Conservation (phyloP, 2,113 vertebrate species). For the Aythya baeri region DNA sequence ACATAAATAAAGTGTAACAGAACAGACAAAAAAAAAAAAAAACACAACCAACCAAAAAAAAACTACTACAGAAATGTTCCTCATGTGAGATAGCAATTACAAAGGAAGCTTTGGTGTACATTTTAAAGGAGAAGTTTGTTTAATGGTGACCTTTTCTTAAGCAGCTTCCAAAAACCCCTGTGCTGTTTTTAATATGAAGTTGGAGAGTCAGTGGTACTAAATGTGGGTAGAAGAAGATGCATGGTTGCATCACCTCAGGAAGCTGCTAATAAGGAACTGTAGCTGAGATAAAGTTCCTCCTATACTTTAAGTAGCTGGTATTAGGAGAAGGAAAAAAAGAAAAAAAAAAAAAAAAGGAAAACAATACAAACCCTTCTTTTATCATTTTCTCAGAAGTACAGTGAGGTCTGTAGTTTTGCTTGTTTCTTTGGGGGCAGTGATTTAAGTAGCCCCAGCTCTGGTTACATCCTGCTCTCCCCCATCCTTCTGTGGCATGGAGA, state of each 20-base stretch:
- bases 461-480: background rate
- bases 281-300: background rate
- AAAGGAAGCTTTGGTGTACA: background rate
- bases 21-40: background rate
- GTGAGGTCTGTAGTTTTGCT: background rate
- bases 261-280: background rate
- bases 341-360: background rate
- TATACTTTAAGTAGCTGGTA: background rate
- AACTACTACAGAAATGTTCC: background rate
- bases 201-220: fast-evolving
- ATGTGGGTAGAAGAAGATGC: too few relatives aligned
- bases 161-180: background rate
- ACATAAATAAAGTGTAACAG: background rate
- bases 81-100: background rate
- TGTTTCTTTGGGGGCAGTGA: background rate
- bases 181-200: background rate
- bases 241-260: background rate
- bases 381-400: background rate
- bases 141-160: background rate
- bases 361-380: background rate
- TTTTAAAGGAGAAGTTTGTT: background rate
- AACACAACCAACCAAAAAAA: background rate
- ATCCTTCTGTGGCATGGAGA: background rate
- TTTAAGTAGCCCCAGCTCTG: background rate
- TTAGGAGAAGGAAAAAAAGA: background rate